Evolutionary conservation across 2,888 invertebrate genomes (phyloP), one percentile per base, ranked within the genome.

Genomic region (Agonopterix subpropinquella): DNA sequence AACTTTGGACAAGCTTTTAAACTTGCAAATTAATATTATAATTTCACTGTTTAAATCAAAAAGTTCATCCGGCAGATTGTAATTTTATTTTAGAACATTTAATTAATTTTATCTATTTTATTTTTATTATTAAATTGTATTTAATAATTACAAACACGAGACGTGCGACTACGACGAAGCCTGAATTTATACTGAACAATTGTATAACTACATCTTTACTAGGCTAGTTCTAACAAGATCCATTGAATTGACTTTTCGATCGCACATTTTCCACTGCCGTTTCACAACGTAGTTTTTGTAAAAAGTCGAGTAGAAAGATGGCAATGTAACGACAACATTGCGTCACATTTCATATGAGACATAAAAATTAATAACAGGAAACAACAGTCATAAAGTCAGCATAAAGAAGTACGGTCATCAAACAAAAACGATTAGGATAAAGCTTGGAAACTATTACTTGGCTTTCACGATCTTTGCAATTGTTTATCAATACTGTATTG

Each of bases 161-260:
- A 65, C 84, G 84, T 74, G 73, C 70, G 61, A 60, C 62, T 76
- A 55, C 64, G 39, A 53, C 55, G 64, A 56, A 63, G 58, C 52
- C 75, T 71, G 69, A 74, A 77, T 66, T 70, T 70, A 70, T 68
- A 85, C 84, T 85, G 84, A 77, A 41, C 44, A 35, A 35, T 47
- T 15, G 61, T 62, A 62, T 64, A 13, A 61, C 61, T 53, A 50
- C 50, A 54, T 59, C 56, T 48, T 53, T 55, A 59, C 52, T 52
- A 44, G 45, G 54, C 50, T 53, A 62, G 55, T 55, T 60, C 58
- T 57, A 52, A 54, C 52, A 51, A 51, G 49, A 48, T 52, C 52
- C 56, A 50, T 50, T 41, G 54, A 64, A 65, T 49, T 52, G 28
- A 28, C 28, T 28, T 28, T 28, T 7, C 54, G 47, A 50, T 11